Evolutionary conservation across 1,140 invertebrate species (phyloP).

Genomic region (Oreohelix idahoensis): DNA sequence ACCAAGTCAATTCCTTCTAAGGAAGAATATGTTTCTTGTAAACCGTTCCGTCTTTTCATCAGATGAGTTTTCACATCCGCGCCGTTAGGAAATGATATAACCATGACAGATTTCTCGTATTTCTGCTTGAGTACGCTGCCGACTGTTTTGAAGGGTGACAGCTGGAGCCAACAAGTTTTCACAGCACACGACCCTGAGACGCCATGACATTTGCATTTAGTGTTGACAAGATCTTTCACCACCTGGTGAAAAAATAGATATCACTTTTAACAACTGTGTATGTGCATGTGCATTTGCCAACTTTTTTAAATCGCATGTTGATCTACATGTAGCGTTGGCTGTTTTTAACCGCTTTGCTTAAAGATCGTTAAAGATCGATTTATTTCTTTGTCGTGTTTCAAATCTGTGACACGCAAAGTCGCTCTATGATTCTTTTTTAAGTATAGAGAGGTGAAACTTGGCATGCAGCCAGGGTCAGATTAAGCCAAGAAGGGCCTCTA

Average conservation of each 20-base stretch:
- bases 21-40: not conserved
- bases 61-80: conserved; percentile 57
- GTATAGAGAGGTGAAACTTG: no score
- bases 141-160: conserved; percentile 87
- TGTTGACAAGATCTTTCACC: conserved; percentile 61
- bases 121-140: conserved; percentile 86
- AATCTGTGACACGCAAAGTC: no score
- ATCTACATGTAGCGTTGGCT: no score
- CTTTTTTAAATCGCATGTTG: no score
- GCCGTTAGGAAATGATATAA: conserved; percentile 70
- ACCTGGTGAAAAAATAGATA: conserved; percentile 55
- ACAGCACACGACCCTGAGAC: conserved; percentile 95
- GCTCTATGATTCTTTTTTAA: no score
- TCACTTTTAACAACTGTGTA: no score
- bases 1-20: not conserved
- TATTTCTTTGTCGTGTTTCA: no score
- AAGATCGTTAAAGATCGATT: no score
- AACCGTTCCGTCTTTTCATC: conserved; percentile 8
- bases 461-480: no score
- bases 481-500: no score
- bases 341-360: no score
- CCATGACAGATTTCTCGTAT: conserved; percentile 85
- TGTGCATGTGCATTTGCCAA: no score
- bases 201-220: conserved; percentile 92
- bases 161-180: conserved; percentile 93